Conservation (phyloP, 2,797 vertebrate species). For the Urophycis tenuis region DNA sequence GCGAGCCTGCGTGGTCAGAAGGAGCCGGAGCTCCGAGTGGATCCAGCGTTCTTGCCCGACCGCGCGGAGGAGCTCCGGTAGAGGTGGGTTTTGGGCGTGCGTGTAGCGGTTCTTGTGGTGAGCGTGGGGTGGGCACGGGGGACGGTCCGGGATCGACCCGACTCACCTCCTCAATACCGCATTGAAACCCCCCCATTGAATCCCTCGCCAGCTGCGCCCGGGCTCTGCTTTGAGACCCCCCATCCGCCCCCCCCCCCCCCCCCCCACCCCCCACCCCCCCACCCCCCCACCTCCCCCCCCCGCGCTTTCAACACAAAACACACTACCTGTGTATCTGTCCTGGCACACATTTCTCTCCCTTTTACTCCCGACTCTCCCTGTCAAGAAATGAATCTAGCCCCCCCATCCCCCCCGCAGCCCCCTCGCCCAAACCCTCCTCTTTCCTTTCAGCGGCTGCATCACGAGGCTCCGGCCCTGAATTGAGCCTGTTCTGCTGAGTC, state of each 20-base stretch:
- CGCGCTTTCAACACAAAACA: constrained; percentile 54
- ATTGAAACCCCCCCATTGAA: constrained; percentile 33
- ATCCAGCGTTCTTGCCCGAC: too few species aligned
- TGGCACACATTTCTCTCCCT: constrained; percentile 24
- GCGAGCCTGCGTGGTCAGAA: too few species aligned
- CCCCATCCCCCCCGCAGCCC: not conserved
- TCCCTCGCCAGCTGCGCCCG: constrained; percentile 49
- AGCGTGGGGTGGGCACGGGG: constrained; percentile 7
- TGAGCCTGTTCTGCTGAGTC: constrained; percentile 70
- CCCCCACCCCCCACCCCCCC: not conserved
- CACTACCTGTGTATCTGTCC: constrained; percentile 55
- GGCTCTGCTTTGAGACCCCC: constrained; percentile 5
- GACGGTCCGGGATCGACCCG: constrained; percentile 10
- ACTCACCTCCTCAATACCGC: constrained; percentile 4
- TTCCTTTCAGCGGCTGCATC: constrained; percentile 43
- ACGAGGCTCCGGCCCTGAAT: constrained; percentile 55
- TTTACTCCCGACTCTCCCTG: constrained; percentile 34
- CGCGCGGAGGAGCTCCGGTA: too few species aligned
- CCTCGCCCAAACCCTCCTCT: constrained; percentile 32
- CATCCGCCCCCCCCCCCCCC: not conserved
- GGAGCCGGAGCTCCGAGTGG: too few species aligned
- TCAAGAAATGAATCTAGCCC: constrained; percentile 63
- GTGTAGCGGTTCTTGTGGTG: not conserved
- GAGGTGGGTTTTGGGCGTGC: too few species aligned
- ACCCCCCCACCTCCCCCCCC: not conserved